phyloP scores from a whole-genome alignment of 2,113 vertebrate species.

The Orthochromis malagaraziensis region DNA sequence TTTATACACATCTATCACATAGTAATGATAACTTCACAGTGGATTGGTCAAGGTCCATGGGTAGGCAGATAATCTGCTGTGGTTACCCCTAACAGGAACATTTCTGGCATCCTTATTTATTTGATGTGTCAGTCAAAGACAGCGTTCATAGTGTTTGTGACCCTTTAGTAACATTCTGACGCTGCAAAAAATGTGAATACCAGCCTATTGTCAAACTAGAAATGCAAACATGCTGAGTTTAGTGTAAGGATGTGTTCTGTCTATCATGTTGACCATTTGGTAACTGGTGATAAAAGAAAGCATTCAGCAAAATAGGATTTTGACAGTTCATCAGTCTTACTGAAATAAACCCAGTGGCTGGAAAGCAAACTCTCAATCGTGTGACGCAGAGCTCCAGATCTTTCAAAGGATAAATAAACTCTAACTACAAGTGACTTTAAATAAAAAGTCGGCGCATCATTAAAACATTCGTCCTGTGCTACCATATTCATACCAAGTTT shows the following conservation, averaged over 20 bases:
- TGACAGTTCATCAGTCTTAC: neutral
- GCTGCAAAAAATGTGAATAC: neutral
- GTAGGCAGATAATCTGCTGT: neutral
- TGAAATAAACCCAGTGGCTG: neutral
- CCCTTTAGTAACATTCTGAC: neutral
- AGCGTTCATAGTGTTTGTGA: neutral
- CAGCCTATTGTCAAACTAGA: neutral
- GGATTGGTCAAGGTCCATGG: neutral
- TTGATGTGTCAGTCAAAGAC: neutral
- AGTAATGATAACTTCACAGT: neutral
- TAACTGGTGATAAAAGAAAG: neutral
- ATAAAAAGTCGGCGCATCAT: neutral
- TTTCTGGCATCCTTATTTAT: neutral
- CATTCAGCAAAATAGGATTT: neutral
- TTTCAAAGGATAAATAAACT: neutral
- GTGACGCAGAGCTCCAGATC: neutral
- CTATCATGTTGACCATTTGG: neutral
- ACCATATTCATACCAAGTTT: neutral
- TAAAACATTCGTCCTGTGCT: rapidly evolving
- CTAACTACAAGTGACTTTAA: neutral
- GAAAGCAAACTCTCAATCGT: neutral
- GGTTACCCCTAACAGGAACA: neutral
- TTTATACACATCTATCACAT: neutral
- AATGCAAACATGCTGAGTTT: neutral
- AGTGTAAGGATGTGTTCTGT: neutral